phyloP scores from a whole-genome alignment of 1,140 invertebrate genomes.

The Limonius californicus region DNA sequence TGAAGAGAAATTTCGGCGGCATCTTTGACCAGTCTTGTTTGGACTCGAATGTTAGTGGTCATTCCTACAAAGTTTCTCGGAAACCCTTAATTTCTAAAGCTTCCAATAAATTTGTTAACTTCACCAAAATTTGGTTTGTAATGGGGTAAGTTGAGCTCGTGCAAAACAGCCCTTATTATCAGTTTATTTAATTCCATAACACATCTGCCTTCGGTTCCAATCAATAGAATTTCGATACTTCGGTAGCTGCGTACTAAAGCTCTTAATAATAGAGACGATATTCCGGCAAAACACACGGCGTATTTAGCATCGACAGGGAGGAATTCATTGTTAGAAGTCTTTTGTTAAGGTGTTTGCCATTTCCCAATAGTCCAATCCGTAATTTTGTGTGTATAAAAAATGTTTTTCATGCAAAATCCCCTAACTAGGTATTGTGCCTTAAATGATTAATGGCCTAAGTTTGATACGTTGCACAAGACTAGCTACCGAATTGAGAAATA shows the following conservation, averaged over 20 bases:
- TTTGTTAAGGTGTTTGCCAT: constrained; percentile 16
- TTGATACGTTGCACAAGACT: not conserved
- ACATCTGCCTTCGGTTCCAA: constrained; percentile 3
- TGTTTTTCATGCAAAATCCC: constrained; percentile 19
- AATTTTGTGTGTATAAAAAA: constrained; percentile 16
- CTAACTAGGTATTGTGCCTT: constrained; percentile 15
- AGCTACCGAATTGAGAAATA: not conserved
- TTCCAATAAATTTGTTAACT: no score
- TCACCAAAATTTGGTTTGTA: no score
- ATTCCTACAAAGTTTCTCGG: no score
- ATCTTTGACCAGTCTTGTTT: not conserved
- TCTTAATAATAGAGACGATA: constrained; percentile 9
- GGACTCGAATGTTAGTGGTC: not conserved
- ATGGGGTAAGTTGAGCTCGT: no score
- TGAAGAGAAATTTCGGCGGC: not conserved
- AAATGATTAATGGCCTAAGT: constrained; percentile 16
- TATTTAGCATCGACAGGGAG: not conserved
- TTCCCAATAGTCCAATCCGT: constrained; percentile 14
- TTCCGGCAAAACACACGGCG: not conserved
- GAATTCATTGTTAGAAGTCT: constrained; percentile 7
- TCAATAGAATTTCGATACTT: constrained; percentile 15
- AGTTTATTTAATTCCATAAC: constrained; percentile 10
- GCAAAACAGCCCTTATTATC: not conserved
- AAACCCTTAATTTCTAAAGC: no score
- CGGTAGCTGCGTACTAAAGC: constrained; percentile 7